Evolutionary conservation across 2,113 vertebrate genomes (phyloP).

Genomic region (Pedionomus torquatus): DNA sequence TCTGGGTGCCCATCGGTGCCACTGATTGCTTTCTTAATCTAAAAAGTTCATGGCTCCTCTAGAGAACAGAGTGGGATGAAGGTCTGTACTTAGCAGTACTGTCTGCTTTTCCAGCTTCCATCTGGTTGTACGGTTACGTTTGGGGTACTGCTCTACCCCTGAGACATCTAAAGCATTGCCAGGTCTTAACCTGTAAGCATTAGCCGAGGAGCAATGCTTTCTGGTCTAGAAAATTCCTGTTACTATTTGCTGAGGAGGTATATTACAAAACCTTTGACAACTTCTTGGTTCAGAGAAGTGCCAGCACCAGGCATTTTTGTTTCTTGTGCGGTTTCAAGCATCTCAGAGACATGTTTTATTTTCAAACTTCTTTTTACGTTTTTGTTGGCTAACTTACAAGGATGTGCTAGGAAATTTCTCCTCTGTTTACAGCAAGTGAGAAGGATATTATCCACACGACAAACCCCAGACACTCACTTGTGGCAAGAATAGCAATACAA

Average conservation of each 20-base stretch:
- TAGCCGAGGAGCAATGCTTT: not conserved
- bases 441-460: not conserved
- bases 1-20: not conserved
- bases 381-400: not conserved
- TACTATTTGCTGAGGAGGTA: not conserved
- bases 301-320: not conserved
- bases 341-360: not conserved
- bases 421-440: not conserved
- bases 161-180: not conserved
- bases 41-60: not conserved
- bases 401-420: not conserved
- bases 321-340: not conserved
- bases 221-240: not conserved
- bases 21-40: not conserved
- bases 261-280: not conserved
- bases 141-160: not conserved
- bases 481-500: not conserved
- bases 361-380: not conserved
- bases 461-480: not conserved
- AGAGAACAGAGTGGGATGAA: not conserved
- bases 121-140: fast-evolving
- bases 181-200: not conserved
- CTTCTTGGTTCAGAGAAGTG: not conserved
- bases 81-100: not conserved
- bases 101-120: not conserved